Evolutionary conservation across 2,888 invertebrate genomes (phyloP).

Genomic region (Drosophila melanocephala): DNA sequence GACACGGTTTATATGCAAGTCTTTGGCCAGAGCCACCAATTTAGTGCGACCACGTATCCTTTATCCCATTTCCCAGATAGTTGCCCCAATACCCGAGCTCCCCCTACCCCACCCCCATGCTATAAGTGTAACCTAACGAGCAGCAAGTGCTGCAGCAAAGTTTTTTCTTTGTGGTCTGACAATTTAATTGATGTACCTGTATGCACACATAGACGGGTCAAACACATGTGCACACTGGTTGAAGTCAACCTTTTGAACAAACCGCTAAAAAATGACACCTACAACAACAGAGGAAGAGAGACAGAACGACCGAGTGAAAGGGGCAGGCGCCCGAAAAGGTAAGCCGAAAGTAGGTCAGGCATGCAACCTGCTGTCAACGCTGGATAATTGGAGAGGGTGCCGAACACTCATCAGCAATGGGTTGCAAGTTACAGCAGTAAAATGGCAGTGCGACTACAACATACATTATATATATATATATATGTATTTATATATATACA

Average conservation of each 20-base stretch:
- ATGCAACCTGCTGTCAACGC: conserved; percentile 77
- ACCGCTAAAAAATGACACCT: conserved; percentile 76
- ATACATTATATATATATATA: neutral
- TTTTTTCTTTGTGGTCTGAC: conserved; percentile 57
- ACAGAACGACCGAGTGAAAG: neutral
- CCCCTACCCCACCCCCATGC: neutral
- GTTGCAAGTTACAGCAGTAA: conserved; percentile 44
- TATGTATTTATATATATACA: neutral
- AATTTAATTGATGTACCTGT: conserved; percentile 77
- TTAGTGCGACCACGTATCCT: conserved; percentile 52
- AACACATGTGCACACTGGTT: conserved; percentile 13
- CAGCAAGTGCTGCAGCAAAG: conserved; percentile 58
- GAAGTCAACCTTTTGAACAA: conserved; percentile 68
- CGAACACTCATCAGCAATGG: conserved; percentile 34
- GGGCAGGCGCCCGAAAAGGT: conserved; percentile 47
- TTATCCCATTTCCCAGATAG: conserved; percentile 49
- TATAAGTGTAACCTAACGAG: conserved; percentile 64
- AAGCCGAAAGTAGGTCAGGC: conserved; percentile 71
- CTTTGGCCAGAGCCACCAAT: conserved; percentile 56
- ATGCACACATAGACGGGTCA: conserved; percentile 46
- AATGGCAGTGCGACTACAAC: conserved; percentile 24
- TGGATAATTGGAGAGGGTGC: conserved; percentile 62
- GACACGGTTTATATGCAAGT: conserved; percentile 54
- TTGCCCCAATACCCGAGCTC: neutral
- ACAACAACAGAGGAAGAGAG: conserved; percentile 20